A percentile compares a stretch with the other conserved stretches of the same genome.
These are phyloP conservation scores for Rhineura floridana DNA, from an alignment of 2,113 vertebrate genomes.

Conservation along the genomic window DNA sequence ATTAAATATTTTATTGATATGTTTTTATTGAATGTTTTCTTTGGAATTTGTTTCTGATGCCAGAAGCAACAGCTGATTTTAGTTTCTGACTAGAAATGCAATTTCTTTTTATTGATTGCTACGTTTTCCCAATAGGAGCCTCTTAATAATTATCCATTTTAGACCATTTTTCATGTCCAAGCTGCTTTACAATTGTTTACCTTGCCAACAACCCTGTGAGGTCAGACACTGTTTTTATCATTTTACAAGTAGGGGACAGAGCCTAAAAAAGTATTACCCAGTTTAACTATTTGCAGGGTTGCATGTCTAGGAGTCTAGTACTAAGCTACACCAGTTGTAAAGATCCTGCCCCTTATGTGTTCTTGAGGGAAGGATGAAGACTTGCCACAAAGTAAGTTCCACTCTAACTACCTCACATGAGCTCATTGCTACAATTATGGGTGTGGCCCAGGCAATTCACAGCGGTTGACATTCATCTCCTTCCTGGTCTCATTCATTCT, in stretches of 20 bases:
- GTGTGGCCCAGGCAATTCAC: neutral
- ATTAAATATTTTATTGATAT: constrained; percentile 87
- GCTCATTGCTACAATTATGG: neutral
- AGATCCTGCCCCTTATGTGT: too few species aligned
- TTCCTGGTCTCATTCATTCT: neutral
- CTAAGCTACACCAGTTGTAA: neutral
- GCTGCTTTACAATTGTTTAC: neutral
- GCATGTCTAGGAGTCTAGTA: neutral
- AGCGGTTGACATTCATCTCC: neutral
- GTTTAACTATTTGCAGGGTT: neutral
- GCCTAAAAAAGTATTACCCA: neutral
- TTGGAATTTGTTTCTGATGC: neutral
- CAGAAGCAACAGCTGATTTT: neutral
- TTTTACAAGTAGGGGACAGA: neutral
- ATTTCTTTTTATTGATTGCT: neutral
- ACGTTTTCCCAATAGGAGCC: neutral
- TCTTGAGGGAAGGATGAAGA: neutral
- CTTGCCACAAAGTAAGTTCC: neutral
- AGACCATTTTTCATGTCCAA: neutral
- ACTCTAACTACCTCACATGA: neutral
- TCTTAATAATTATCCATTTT: neutral
- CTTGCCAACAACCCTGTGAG: neutral
- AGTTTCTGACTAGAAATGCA: neutral
- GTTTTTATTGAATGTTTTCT: constrained; percentile 26
- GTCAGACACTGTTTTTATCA: neutral